Percentiles rank a stretch among this genome's conserved stretches.
Evolutionary conservation across 2,797 vertebrate genomes (phyloP).

Genomic region (Myotis daubentonii): DNA sequence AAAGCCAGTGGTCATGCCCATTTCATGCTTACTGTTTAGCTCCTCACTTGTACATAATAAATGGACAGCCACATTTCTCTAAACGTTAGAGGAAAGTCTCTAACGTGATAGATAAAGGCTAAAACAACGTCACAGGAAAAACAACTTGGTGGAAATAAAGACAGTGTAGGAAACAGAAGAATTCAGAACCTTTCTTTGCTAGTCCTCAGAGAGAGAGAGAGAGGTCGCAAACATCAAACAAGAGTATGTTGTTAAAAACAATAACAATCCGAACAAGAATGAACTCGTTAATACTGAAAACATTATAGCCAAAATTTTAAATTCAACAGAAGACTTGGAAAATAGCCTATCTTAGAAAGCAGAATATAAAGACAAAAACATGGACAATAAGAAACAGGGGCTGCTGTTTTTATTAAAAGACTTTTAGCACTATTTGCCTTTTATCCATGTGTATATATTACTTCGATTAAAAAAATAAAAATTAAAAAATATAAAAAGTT

Average conservation of each 20-base stretch:
- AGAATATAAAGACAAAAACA: not conserved
- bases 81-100: not conserved
- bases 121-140: not conserved
- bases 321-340: not conserved
- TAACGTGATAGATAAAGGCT: not conserved
- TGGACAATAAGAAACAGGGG: not conserved
- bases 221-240: not conserved
- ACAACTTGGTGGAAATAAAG: not conserved
- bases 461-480: slow-evolving; percentile 49
- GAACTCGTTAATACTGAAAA: not conserved
- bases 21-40: not conserved
- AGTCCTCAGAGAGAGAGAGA: not conserved
- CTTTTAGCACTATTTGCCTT: slow-evolving; percentile 10
- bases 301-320: not conserved
- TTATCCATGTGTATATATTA: slow-evolving; percentile 6
- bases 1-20: not conserved
- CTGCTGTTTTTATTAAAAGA: not conserved
- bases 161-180: not conserved
- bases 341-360: not conserved
- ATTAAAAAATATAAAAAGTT: not conserved
- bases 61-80: not conserved
- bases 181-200: not conserved
- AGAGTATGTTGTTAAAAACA: not conserved
- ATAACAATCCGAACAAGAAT: not conserved
- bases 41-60: not conserved